These are phyloP conservation scores for Steatornis caripensis DNA, from an alignment of 2,113 vertebrate genomes.

Conservation along the genomic window DNA sequence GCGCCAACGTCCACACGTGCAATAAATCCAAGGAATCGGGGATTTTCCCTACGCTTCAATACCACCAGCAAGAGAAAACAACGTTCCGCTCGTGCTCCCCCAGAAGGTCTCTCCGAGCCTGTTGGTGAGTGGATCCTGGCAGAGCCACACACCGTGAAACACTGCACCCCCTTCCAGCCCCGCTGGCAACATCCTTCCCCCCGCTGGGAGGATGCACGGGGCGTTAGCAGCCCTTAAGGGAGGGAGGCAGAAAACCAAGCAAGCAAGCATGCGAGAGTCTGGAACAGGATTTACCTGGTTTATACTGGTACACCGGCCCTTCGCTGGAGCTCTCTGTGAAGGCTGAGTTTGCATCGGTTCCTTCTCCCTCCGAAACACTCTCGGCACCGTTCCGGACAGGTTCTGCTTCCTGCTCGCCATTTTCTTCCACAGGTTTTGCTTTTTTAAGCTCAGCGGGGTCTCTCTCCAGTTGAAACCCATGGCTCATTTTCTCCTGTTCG, in stretches of 20 bases:
- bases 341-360: slow-evolving; percentile 67
- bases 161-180: not conserved
- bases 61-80: not conserved
- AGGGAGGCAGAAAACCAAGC: not conserved
- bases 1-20: not conserved
- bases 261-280: not conserved
- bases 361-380: slow-evolving; percentile 82
- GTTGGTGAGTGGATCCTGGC: accelerated
- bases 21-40: not conserved
- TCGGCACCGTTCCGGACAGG: slow-evolving; percentile 86
- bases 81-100: not conserved
- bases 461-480: slow-evolving; percentile 61
- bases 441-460: slow-evolving; percentile 61
- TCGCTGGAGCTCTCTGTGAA: slow-evolving; percentile 76
- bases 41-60: not conserved
- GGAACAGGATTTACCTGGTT: slow-evolving; percentile 76
- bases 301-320: slow-evolving; percentile 65
- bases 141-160: accelerated
- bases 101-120: accelerated
- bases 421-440: slow-evolving; percentile 77
- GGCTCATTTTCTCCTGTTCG: slow-evolving; percentile 74
- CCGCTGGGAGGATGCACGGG: accelerated
- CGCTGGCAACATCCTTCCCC: not conserved
- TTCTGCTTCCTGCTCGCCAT: slow-evolving; percentile 84
- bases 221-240: not conserved